A percentile compares a stretch with the other conserved stretches of the same genome.
Evolutionary conservation across 2,888 invertebrate species (phyloP).

Genomic region (Oligia latruncula): DNA sequence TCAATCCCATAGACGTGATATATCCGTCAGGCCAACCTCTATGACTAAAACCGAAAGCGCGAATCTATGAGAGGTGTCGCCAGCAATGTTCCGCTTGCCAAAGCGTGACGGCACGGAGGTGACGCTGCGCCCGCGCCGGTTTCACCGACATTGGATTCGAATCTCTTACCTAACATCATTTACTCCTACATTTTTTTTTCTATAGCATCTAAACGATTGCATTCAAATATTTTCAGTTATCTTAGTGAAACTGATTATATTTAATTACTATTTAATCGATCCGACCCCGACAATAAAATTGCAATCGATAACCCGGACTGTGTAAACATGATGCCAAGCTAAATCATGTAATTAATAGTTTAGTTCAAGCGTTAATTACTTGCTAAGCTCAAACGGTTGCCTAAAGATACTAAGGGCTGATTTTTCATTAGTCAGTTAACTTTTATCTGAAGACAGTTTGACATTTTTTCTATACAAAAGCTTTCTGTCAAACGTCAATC

Average conservation of each 20-base stretch:
- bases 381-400: conserved; percentile 20
- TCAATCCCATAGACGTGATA: conserved; percentile 17
- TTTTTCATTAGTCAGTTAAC: not conserved
- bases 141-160: conserved; percentile 85
- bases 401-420: not conserved
- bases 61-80: conserved; percentile 80
- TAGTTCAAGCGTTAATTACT: conserved; percentile 31
- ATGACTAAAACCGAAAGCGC: conserved; percentile 76
- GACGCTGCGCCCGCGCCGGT: conserved; percentile 72
- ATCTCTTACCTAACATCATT: conserved; percentile 83
- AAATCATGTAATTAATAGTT: conserved; percentile 38
- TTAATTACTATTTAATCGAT: conserved; percentile 66
- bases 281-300: conserved; percentile 48
- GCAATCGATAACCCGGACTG: conserved; percentile 48
- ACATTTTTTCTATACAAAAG: too few species aligned
- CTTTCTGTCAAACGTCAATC: too few species aligned
- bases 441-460: not conserved
- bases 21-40: conserved; percentile 27
- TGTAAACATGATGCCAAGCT: conserved; percentile 52
- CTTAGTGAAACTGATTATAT: conserved; percentile 68
- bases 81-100: conserved; percentile 85
- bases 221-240: conserved; percentile 70
- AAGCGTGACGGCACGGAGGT: conserved; percentile 80
- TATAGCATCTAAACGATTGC: conserved; percentile 72
- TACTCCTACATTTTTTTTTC: conserved; percentile 79